Conservation (phyloP, 2,113 vertebrate genomes). For the Hemiscyllium ocellatum region DNA sequence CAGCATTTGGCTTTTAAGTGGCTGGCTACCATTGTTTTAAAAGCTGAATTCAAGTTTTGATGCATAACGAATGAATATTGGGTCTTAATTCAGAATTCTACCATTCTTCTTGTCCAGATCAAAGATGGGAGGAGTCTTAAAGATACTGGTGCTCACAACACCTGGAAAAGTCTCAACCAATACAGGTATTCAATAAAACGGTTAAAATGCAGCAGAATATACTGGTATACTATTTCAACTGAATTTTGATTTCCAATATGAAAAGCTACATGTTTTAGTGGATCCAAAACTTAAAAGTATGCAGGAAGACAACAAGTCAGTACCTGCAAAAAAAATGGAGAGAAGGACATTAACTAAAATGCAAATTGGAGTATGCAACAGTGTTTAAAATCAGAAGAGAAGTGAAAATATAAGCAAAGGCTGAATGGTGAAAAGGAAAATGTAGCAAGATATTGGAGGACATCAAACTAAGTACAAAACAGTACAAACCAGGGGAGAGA, state of each 20-base stretch:
- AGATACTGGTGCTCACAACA: neutral
- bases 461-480: too few relatives aligned
- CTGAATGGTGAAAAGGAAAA: neutral
- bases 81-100: neutral
- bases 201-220: neutral
- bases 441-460: neutral
- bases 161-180: neutral
- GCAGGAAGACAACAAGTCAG: neutral
- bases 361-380: neutral
- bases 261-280: neutral
- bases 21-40: neutral
- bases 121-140: neutral
- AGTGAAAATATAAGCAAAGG: neutral
- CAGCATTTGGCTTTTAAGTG: neutral
- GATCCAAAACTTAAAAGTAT: neutral
- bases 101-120: neutral
- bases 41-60: neutral
- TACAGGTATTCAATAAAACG: neutral
- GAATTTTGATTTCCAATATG: neutral
- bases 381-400: neutral
- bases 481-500: too few relatives aligned
- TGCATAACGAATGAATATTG: neutral
- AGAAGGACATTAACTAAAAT: neutral
- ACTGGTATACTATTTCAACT: neutral
- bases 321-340: neutral